Conservation (phyloP, 2,888 invertebrate genomes). For the Tinea pellionella region DNA sequence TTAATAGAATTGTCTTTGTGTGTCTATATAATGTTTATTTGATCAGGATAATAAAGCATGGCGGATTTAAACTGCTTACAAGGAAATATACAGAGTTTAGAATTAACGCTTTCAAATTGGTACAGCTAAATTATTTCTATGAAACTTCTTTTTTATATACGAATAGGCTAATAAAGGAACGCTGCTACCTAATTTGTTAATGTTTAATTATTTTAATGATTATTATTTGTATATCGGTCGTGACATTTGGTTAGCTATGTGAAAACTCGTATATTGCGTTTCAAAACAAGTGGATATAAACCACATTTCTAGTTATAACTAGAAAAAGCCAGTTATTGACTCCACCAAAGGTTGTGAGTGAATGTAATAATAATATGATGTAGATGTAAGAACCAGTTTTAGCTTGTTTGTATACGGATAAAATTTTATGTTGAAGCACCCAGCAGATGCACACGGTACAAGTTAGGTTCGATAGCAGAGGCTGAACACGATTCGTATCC, state of each 20-base stretch:
- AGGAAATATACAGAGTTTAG: too few relatives aligned
- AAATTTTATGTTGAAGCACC: background rate
- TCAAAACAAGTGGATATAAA: constrained; percentile 10
- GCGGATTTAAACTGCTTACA: too few relatives aligned
- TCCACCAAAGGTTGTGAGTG: constrained; percentile 9
- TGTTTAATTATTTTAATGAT: background rate
- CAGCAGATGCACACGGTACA: background rate
- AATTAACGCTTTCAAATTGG: too few relatives aligned
- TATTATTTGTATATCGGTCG: constrained; percentile 5
- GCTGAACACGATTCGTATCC: background rate
- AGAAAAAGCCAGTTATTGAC: constrained; percentile 9
- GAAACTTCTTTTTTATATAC: too few relatives aligned
- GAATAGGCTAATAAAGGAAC: too few relatives aligned
- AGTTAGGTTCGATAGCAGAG: background rate
- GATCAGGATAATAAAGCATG: too few relatives aligned
- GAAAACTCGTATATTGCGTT: constrained; percentile 12
- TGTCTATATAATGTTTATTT: too few relatives aligned
- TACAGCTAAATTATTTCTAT: too few relatives aligned
- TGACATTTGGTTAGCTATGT: constrained; percentile 4
- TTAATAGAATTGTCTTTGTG: too few relatives aligned
- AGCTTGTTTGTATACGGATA: background rate
- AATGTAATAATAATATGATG: constrained; percentile 12
- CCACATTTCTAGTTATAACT: constrained; percentile 8
- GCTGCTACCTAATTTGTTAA: background rate
- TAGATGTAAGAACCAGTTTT: constrained; percentile 9